A percentile compares a stretch with the other conserved stretches of the same genome.
Evolutionary conservation across 2,888 invertebrate species (phyloP).

Genomic region (Criorhina ranunculi): DNA sequence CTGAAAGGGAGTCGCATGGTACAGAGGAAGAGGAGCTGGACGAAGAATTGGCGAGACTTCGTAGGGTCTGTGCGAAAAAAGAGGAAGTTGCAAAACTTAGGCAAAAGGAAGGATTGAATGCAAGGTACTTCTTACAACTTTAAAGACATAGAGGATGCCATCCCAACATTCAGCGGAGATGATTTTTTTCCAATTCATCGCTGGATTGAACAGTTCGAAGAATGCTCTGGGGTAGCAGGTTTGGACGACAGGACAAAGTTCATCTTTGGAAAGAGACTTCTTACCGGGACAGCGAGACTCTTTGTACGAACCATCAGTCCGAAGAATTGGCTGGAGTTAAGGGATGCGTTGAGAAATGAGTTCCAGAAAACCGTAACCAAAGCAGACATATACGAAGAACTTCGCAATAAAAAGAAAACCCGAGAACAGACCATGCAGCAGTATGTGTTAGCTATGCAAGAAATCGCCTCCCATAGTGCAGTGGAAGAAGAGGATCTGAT

Average conservation of each 20-base stretch:
- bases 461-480: too few relatives aligned
- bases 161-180: neutral
- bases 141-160: neutral
- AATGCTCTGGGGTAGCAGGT: neutral
- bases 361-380: neutral
- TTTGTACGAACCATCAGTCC: neutral
- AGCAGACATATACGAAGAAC: neutral
- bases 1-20: neutral
- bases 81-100: neutral
- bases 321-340: neutral
- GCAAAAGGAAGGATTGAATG: neutral
- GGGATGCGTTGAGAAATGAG: neutral
- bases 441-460: too few relatives aligned
- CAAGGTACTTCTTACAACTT: neutral
- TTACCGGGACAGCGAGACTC: neutral
- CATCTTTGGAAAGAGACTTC: neutral
- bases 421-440: too few relatives aligned
- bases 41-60: neutral
- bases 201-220: neutral
- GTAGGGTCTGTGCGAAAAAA: neutral
- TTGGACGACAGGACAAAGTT: neutral
- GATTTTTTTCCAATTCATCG: neutral
- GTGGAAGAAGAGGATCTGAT: conserved; percentile 3
- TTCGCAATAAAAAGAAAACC: too few relatives aligned
- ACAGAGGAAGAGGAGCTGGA: neutral